Evolutionary conservation across 92 coral and sea anemone species (phyloP), one percentile per base, ranked within the genome.

Genomic region (Montipora capitata): DNA sequence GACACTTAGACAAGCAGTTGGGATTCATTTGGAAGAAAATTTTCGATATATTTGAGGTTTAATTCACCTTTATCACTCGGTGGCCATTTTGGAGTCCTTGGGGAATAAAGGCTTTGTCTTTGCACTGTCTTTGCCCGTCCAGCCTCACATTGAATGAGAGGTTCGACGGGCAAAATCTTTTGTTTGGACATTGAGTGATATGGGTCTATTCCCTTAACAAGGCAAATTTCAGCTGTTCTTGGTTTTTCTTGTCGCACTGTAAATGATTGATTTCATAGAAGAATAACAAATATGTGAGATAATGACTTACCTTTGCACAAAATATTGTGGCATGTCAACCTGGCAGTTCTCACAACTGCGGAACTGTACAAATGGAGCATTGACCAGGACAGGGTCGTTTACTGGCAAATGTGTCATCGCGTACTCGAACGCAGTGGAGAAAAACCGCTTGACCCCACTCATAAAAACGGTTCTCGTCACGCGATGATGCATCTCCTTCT

Each of bases 361-460:
- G 56, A 88, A 88, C 48, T 80, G 76, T 16, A 82, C 69, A 45
- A 91, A 86, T 68, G 56, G 74, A 61, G 94, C 94, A 42, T 91
- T 91, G 74, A 17, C 51, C 18, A 91, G 91, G 42, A 91, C 79
- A 43, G 85, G 79, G 78, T 91, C 94, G 76, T 66, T 77, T 40
- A 91, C 78, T 57, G 94, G 94, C 92, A 91, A 61, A 58, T 65
- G 86, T 18, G 58, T 27, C 35, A 91, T 61, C 45, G 78, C 91
- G 74, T 87, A 91, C 45, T 91, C 81, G 56, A 87, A 81, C 38
- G 88, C 90, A 13, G 51, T 75, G 49, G n/a, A 35, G 71, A 87
- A 81, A 68, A 91, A 91, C 17, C 63, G 40, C 77, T 74, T 75
- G 48, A 71, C 88, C 14, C 91, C 92, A 5, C 43, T 59, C 38